Base-by-base conservation (phyloP, 2,888 invertebrate species). In the Orthosia gracilis region DNA sequence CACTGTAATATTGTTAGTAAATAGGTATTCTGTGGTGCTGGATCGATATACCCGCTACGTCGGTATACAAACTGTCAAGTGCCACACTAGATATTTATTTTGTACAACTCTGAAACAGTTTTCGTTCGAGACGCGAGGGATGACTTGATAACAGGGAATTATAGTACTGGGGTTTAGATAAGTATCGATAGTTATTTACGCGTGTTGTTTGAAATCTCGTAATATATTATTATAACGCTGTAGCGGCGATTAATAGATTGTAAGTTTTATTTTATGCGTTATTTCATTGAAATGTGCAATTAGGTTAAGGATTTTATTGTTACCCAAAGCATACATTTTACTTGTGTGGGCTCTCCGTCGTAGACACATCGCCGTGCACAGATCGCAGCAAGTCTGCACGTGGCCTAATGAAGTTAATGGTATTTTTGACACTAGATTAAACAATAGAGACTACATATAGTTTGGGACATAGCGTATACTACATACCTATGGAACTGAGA, bases 171-270 rank as follows among this genome's bases (percentile, higher is more conserved):
- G 94, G 92, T 93, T 91, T 92, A 94, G 89, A 86, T 94, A 91
- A 92, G 91, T 92, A 89, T 91, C 91, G 87, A 91, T 94, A 93
- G 92, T 91, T 92, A 89, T 93, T 78, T 78, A 94, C 91, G 94
- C 92, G 95, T 95, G 95, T 94, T 95, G 95, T 95, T 95, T 95
- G 96, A 96, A 96, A 96, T 96, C 96, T 96, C 96, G 96, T 96
- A 95, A 95, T 94, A 96, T 95, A 95, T 96, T 95, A 93, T 92
- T 90, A 91, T 81, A 92, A 90, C 90, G 94, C 93, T 92, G 89
- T 87, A 89, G 91, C 85, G 92, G 94, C 93, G 91, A 90, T 91
- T 89, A 88, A 87, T 93, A 91, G 91, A 91, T 88, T 91, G 82
- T 94, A 95, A 93, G 93, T 94, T 91, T 93, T 93, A 92, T 91